Base-by-base conservation (phyloP, 2,113 vertebrate species). In the Machaerirhynchus nigripectus region DNA sequence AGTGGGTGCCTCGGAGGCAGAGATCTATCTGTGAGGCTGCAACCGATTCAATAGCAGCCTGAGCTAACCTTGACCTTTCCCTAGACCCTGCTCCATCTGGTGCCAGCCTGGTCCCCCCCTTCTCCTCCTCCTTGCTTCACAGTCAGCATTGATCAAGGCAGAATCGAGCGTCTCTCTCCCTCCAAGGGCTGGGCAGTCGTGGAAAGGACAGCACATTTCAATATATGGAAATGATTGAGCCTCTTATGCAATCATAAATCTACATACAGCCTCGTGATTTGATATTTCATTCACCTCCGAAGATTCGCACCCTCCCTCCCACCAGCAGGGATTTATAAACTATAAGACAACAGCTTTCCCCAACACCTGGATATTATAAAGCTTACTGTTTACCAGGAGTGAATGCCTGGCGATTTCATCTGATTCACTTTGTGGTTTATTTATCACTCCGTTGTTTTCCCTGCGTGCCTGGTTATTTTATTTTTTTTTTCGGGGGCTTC, bases 1-100 rank as follows among this genome's bases (percentile, higher is more conserved):
- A 98, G 98, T 98, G 98, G 98, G 98, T 98, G 98, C 98, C 98
- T 98, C 97, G 96, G 92, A 98, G 98, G 98, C 98, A 98, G 97
- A 98, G 98, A 98, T 98, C 98, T 98, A 98, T 98, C 98, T 98
- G 97, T 97, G 98, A 98, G 98, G 98, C 98, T 98, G 98, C 98
- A 98, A 98, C 98, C 97, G 98, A 98, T 98, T 98, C 98, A 98
- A 98, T 98, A 98, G 98, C 97, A 98, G 98, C 97, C 98, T 98
- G 98, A 95, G 98, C 98, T 98, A 98, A 99, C 98, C 98, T 99
- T 99, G 98, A 99, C 99, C 98, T 98, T 98, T 98, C 96, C 97
- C 96, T 98, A 98, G 98, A 98, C 98, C 98, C 98, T 93, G 97
- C 98, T 99, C 98, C 99, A 99, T 99, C 98, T 99, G 98, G 98